Evolutionary conservation across 2,113 vertebrate species (phyloP).

Genomic region (Perognathus longimembris): DNA sequence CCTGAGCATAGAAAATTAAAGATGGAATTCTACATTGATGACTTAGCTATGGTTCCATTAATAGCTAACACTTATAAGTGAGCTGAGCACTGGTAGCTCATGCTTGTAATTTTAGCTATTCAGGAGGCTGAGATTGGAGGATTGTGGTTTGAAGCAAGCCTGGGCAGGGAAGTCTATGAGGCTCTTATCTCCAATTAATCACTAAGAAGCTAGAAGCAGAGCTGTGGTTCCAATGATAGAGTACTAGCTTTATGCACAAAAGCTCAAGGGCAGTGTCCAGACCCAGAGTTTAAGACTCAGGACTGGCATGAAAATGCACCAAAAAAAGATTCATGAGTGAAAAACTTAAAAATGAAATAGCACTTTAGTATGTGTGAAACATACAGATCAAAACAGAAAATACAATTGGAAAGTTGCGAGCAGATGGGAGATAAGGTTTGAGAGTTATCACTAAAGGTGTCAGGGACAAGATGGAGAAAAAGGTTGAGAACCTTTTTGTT

Average conservation of each 20-base stretch:
- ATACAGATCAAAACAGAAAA: not conserved
- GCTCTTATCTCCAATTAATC: too few species aligned
- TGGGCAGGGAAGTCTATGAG: too few species aligned
- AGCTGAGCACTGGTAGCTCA: too few species aligned
- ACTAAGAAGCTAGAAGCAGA: too few species aligned
- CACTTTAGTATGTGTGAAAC: not conserved
- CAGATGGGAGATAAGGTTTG: not conserved
- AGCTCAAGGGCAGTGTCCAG: too few species aligned
- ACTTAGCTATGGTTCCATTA: not conserved
- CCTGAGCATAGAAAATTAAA: not conserved
- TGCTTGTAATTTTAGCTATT: too few species aligned
- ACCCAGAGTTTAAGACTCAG: too few species aligned
- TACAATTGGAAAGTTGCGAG: not conserved
- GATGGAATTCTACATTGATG: not conserved
- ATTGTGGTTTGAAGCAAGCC: too few species aligned
- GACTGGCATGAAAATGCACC: too few species aligned
- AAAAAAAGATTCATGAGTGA: not conserved
- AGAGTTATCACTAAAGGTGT: not conserved
- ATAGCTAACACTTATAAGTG: not conserved
- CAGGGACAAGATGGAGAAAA: not conserved
- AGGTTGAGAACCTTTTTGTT: not conserved
- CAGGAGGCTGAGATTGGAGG: too few species aligned
- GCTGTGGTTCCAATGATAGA: too few species aligned
- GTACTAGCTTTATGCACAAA: too few species aligned
- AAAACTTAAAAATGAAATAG: constrained; percentile 15